Percentiles rank a stretch among this genome's conserved stretches.
Evolutionary conservation across 2,888 invertebrate species (phyloP).

Genomic region (Mesochorus sp.): DNA sequence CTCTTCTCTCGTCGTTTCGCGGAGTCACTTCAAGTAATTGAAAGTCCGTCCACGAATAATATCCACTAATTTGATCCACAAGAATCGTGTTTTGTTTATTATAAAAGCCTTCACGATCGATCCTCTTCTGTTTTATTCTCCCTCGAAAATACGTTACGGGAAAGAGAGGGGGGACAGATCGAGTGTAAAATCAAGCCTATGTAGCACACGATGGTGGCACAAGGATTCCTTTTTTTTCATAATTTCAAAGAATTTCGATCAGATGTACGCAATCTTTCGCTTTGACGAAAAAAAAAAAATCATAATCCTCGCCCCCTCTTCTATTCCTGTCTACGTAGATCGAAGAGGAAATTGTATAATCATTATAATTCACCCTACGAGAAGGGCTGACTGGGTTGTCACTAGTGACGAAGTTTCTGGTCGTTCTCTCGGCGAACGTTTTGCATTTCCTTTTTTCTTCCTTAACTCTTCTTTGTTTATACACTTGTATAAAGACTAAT

Average conservation of each 20-base stretch:
- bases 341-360: too few relatives aligned
- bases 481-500: constrained; percentile 3
- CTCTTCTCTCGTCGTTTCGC: background rate
- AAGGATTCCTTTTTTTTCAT: too few relatives aligned
- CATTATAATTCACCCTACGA: too few relatives aligned
- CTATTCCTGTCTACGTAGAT: too few relatives aligned
- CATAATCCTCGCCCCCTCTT: too few relatives aligned
- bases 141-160: background rate
- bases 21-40: constrained; percentile 32
- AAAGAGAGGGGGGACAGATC: background rate
- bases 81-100: too few relatives aligned
- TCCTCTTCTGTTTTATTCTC: too few relatives aligned
- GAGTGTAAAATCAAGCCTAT: background rate
- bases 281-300: too few relatives aligned
- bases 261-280: too few relatives aligned
- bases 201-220: constrained; percentile 11
- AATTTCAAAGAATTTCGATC: too few relatives aligned
- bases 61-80: constrained; percentile 2
- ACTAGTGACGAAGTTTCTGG: constrained; percentile 41
- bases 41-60: constrained; percentile 28
- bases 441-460: background rate
- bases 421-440: constrained; percentile 9
- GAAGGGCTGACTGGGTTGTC: constrained; percentile 43
- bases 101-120: constrained; percentile 1
- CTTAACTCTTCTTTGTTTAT: background rate